phyloP scores from a whole-genome alignment of 92 coral and sea anemone species.

The Pocillopora grandis region DNA sequence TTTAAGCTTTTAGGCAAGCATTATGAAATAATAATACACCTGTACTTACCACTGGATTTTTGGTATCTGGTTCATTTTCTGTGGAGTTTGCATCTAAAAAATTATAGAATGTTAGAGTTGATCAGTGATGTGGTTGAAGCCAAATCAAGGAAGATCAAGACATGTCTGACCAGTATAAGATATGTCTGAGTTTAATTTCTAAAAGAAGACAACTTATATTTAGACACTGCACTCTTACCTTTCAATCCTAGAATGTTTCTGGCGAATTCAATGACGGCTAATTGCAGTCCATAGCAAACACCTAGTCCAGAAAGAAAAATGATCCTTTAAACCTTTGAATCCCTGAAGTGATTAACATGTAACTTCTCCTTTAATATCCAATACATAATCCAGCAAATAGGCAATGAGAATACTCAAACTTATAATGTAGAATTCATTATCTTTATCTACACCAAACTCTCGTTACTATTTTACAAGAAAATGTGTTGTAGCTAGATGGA shows the following conservation, averaged over 20 bases:
- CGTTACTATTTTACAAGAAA: too few relatives aligned
- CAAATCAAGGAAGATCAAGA: not conserved
- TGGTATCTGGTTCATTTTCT: constrained; percentile 90
- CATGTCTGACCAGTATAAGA: too few relatives aligned
- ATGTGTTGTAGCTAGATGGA: too few relatives aligned
- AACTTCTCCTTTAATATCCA: too few relatives aligned
- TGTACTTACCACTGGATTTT: constrained; percentile 79
- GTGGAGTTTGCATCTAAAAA: constrained; percentile 88
- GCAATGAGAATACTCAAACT: too few relatives aligned
- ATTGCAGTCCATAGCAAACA: constrained; percentile 97
- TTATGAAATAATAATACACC: not conserved
- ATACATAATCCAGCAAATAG: too few relatives aligned
- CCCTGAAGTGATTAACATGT: too few relatives aligned
- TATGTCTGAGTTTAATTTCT: too few relatives aligned
- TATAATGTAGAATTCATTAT: too few relatives aligned
- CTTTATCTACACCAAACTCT: too few relatives aligned
- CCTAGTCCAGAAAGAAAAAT: constrained; percentile 52
- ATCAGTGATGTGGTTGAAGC: too few relatives aligned
- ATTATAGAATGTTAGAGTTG: not conserved
- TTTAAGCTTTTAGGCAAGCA: too few relatives aligned
- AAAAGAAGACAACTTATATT: not conserved
- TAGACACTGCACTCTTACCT: constrained; percentile 48
- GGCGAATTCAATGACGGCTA: constrained; percentile 95
- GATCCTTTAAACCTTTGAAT: not conserved
- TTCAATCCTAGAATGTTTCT: constrained; percentile 87